A percentile compares a stretch with the other conserved stretches of the same genome.
Conservation (phyloP, 2,888 invertebrate genomes). For the Scaptomyza reducta region DNA sequence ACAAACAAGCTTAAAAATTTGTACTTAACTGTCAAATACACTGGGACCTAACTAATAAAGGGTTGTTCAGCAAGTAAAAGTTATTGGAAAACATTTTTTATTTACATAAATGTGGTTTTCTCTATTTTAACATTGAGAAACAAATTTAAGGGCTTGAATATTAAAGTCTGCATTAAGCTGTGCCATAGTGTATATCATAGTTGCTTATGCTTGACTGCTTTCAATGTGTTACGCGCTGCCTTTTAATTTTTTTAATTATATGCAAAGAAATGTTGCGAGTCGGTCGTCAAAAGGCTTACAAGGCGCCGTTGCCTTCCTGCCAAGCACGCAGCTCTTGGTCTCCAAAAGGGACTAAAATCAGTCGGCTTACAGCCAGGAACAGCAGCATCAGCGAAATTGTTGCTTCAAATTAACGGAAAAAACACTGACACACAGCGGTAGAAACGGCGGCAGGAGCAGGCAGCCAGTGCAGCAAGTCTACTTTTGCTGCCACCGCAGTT, state of each 20-base stretch:
- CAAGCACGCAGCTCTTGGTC: constrained; percentile 41
- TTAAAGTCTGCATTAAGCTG: not conserved
- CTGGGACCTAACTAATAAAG: not conserved
- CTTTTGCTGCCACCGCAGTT: constrained; percentile 35
- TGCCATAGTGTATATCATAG: not conserved
- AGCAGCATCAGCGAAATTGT: constrained; percentile 35
- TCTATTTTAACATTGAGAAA: not conserved
- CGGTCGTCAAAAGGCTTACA: constrained; percentile 71
- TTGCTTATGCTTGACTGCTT: not conserved
- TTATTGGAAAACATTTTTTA: not conserved
- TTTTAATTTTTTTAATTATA: constrained; percentile 67
- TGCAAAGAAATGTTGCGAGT: constrained; percentile 69
- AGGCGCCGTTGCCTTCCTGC: constrained; percentile 34
- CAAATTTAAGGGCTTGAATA: not conserved
- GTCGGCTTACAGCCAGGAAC: constrained; percentile 47
- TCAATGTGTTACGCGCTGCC: constrained; percentile 16
- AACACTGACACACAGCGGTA: constrained; percentile 25
- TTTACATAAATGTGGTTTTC: not conserved
- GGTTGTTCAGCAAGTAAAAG: not conserved
- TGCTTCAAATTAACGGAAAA: constrained; percentile 69
- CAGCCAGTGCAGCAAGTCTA: constrained; percentile 23
- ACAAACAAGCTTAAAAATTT: constrained; percentile 41
- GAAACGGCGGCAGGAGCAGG: not conserved
- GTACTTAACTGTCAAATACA: constrained; percentile 38
- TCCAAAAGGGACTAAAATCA: constrained; percentile 67